Evolutionary conservation across 2,113 vertebrate genomes (phyloP).

Genomic region (Eleginops maclovinus): DNA sequence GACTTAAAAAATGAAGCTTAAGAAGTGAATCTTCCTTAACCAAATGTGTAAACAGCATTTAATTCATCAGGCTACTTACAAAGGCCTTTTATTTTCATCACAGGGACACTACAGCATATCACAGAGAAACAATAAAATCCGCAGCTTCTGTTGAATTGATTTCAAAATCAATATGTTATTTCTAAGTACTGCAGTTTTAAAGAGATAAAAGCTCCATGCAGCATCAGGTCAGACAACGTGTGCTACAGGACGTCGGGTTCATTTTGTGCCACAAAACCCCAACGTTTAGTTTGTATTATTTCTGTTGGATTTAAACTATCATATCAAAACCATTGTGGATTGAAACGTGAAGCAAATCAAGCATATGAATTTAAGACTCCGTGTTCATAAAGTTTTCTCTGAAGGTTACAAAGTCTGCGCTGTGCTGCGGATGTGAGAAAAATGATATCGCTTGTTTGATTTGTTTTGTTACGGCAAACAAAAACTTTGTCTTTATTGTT

Average conservation of each 20-base stretch:
- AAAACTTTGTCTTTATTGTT: background rate
- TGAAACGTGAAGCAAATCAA: background rate
- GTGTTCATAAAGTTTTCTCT: background rate
- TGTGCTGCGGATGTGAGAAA: background rate
- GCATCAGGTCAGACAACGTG: too few relatives aligned
- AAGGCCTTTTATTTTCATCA: constrained; percentile 15
- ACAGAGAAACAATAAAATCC: background rate
- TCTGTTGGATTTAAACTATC: background rate
- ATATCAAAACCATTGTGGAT: background rate
- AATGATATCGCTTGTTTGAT: background rate
- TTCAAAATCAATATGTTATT: constrained; percentile 5
- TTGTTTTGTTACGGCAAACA: constrained; percentile 1
- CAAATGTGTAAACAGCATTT: constrained; percentile 29
- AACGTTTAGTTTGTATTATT: too few relatives aligned
- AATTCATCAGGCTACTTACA: constrained; percentile 23
- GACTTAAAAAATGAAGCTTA: background rate
- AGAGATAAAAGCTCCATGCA: background rate
- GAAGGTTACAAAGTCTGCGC: background rate
- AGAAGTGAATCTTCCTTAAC: background rate
- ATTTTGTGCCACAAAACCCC: too few relatives aligned
- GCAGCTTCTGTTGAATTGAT: background rate
- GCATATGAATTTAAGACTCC: background rate
- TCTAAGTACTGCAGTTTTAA: background rate
- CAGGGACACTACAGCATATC: background rate
- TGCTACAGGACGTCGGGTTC: too few relatives aligned